These are phyloP conservation scores for Cartodere bifasciata DNA, from an alignment of 2,888 invertebrate genomes.

Conservation along the genomic window DNA sequence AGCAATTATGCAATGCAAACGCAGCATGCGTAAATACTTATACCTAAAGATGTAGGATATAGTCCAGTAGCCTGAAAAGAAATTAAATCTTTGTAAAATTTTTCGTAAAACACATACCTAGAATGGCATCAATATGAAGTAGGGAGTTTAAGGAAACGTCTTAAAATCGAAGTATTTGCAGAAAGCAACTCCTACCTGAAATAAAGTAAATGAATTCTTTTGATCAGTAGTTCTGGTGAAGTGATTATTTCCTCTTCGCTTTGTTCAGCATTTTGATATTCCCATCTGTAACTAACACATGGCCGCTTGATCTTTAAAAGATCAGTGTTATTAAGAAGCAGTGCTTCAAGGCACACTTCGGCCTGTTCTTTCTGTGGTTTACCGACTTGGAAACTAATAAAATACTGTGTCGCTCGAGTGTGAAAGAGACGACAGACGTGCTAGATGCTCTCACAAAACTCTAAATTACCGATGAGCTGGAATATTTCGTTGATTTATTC, in stretches of 20 bases:
- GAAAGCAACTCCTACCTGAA: no score
- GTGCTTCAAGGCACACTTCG: conserved; percentile 30
- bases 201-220: no score
- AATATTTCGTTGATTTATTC: conserved; percentile 28
- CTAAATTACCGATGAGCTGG: conserved; percentile 29
- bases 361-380: conserved; percentile 17
- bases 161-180: no score
- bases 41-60: no score
- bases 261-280: conserved; percentile 26
- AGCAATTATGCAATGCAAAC: no score
- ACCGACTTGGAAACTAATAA: conserved; percentile 27
- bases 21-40: no score
- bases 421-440: conserved; percentile 29
- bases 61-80: no score
- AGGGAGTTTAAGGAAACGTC: no score
- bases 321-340: conserved; percentile 21
- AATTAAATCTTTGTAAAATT: no score
- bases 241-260: conserved; percentile 29
- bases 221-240: no score
- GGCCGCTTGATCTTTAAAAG: conserved; percentile 31
- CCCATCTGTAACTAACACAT: conserved; percentile 29
- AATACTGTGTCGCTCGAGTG: conserved; percentile 30
- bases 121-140: no score
- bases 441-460: conserved; percentile 26
- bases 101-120: no score